phyloP scores from a whole-genome alignment of 2,888 invertebrate species.

The Drosophila maculinotata region DNA sequence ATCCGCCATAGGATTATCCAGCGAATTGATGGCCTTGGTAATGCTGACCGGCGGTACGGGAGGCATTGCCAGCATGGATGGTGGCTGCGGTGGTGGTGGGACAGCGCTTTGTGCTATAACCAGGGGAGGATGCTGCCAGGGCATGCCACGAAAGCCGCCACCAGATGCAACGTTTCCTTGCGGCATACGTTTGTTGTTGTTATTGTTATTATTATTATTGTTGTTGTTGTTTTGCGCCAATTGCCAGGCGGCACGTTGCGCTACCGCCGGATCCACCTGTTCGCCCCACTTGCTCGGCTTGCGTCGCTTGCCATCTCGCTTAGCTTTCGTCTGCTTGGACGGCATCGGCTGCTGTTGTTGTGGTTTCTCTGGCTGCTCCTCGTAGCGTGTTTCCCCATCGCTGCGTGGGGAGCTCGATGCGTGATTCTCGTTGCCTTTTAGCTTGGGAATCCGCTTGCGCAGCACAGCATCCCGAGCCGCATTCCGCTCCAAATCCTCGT shows the following conservation, averaged over 20 bases:
- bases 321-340: conserved; percentile 42
- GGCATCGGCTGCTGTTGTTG: conserved; percentile 3
- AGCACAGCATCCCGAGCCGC: conserved; percentile 85
- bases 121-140: conserved; percentile 75
- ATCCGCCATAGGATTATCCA: conserved; percentile 88
- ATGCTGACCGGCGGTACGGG: conserved; percentile 49
- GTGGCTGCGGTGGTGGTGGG: conserved; percentile 64
- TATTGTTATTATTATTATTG: conserved; percentile 35
- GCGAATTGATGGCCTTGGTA: conserved; percentile 81
- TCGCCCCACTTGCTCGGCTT: conserved; percentile 83
- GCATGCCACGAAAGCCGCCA: conserved; percentile 65
- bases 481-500: conserved; percentile 74
- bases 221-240: conserved; percentile 52
- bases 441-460: conserved; percentile 85
- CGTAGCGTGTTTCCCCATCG: conserved; percentile 66
- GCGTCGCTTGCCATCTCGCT: conserved; percentile 74
- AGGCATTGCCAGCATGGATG: conserved; percentile 64
- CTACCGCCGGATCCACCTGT: conserved; percentile 63
- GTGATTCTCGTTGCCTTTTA: conserved; percentile 69
- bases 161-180: conserved; percentile 17
- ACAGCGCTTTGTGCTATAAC: conserved; percentile 56
- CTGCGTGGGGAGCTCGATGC: conserved; percentile 58
- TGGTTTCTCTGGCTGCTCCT: conserved; percentile 57
- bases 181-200: conserved; percentile 44
- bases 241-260: conserved; percentile 70